phyloP scores from a whole-genome alignment of 2,113 vertebrate species.

The Pristiophorus japonicus region DNA sequence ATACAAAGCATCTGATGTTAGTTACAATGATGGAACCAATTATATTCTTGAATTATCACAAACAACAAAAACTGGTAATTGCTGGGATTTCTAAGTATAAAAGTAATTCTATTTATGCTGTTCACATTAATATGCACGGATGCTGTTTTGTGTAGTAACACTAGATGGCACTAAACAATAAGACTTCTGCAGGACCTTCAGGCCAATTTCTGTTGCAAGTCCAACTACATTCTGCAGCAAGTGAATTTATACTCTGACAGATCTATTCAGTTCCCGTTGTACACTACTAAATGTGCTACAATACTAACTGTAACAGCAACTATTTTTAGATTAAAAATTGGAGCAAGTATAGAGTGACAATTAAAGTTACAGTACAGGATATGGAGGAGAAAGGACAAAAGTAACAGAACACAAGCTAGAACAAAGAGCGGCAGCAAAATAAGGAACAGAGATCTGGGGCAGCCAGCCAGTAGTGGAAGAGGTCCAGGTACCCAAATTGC shows the following conservation, averaged over 20 bases:
- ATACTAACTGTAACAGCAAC: background rate
- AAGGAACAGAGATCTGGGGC: background rate
- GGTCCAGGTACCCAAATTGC: background rate
- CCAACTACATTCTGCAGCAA: background rate
- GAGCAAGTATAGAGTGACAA: background rate
- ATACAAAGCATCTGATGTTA: background rate
- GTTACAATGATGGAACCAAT: background rate
- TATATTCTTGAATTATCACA: background rate
- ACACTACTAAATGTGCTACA: background rate
- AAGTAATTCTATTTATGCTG: background rate
- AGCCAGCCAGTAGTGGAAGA: background rate
- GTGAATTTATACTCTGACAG: background rate
- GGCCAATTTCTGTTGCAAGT: background rate
- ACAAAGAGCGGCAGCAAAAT: background rate
- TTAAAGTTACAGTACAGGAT: background rate
- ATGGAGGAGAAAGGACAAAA: background rate
- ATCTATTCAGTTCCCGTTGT: background rate
- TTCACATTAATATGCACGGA: background rate
- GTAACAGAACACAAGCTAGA: background rate
- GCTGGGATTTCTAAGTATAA: background rate
- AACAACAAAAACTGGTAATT: background rate
- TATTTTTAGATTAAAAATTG: background rate
- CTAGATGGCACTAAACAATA: slow-evolving; percentile 26
- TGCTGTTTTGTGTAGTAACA: background rate
- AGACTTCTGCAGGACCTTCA: background rate